Percentiles rank a stretch among this genome's conserved stretches.
These are phyloP conservation scores for Thunnus thynnus DNA, from an alignment of 2,113 vertebrate species.

Conservation along the genomic window DNA sequence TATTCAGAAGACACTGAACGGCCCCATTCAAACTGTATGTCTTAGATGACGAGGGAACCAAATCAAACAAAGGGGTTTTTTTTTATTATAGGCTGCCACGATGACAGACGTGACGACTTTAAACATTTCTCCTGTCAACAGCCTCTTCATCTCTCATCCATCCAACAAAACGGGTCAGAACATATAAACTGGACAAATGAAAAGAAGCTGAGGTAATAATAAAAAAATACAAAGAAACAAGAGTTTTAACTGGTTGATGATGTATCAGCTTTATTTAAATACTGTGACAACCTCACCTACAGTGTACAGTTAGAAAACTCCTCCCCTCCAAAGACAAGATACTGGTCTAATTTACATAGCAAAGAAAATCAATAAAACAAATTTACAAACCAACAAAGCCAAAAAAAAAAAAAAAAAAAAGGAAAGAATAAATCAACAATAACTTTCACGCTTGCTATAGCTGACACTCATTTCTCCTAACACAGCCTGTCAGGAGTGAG, in stretches of 20 bases:
- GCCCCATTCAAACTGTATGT: background rate
- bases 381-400: slow-evolving; percentile 59
- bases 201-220: background rate
- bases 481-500: slow-evolving; percentile 1
- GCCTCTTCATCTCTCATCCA: no score
- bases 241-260: slow-evolving; percentile 63
- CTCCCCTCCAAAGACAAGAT: slow-evolving; percentile 69
- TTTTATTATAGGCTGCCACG: background rate
- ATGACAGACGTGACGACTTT: background rate
- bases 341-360: slow-evolving; percentile 73
- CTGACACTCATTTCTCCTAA: slow-evolving; percentile 5
- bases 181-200: background rate
- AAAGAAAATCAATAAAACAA: slow-evolving; percentile 51
- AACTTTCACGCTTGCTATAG: slow-evolving; percentile 29
- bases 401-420: slow-evolving; percentile 47
- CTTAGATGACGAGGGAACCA: background rate
- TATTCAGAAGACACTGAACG: background rate
- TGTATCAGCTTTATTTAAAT: slow-evolving; percentile 85
- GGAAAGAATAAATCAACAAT: slow-evolving; percentile 40
- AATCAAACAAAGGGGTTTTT: background rate
- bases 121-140: background rate
- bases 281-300: slow-evolving; percentile 81
- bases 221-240: background rate
- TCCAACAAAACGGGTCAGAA: no score
- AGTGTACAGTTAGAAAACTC: slow-evolving; percentile 85